Evolutionary conservation across 2,113 vertebrate genomes (phyloP), one percentile per base, ranked within the genome.

Genomic region (Misgurnus mizolepis): DNA sequence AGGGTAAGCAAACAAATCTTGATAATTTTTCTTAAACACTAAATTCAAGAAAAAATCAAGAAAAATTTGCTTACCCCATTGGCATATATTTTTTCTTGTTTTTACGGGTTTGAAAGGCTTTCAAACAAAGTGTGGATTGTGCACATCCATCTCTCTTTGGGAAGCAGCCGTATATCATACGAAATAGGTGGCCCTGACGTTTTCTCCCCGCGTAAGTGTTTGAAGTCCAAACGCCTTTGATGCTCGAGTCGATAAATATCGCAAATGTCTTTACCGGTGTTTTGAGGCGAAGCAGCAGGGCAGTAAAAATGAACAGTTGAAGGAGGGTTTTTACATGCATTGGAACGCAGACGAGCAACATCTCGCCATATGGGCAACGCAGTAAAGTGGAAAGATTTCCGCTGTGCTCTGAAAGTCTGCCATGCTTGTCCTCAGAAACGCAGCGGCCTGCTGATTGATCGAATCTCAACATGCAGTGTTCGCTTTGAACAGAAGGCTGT

Each of bases 321-420:
- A 65, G 40, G 58, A 47, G 73, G 11, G 18, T 45, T 60, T 61
- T 61, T 61, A 74, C 56, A 74, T 3, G 60, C 41, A 4, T 3
- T 34, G 27, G 27, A 39, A 62, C 60, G 5, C 73, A 14, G 43
- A 34, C 58, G 43, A 49, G 73, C 27, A 64, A 76, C 73, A 65
- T 76, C 73, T 18, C 27, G 27, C 68, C 78, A 71, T 80, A 62
- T 80, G 58, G 67, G 27, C 78, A 71, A 67, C n/a, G 67, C 67
- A 80, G 78, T n/a, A 80, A 72, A 72, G 58, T 79, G 73, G 73
- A 76, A 76, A 80, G 78, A 80, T 80, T 72, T 72, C 18, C 45
- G n/a, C 55, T 11, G 77, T n/a, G 67, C 40, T 79, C 62, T 80
- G 78, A 80, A 27, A 72, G 68, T 7, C 27, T 80, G 78, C 78